These are phyloP conservation scores for Nomada lathburiana DNA, from an alignment of 2,888 invertebrate genomes.

Conservation along the genomic window DNA sequence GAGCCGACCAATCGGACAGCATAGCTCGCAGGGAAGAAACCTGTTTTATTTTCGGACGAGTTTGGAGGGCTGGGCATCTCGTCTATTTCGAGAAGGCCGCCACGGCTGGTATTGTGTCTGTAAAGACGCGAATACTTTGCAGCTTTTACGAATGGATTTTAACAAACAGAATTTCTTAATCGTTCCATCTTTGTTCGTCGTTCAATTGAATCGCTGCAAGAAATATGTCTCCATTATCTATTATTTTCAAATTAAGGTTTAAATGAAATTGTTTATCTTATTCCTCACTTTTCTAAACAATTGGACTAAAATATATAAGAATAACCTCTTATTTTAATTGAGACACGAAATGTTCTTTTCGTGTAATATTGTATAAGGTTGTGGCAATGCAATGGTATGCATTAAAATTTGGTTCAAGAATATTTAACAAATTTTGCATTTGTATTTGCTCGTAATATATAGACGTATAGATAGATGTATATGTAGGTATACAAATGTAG, in stretches of 20 bases:
- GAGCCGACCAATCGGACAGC: slow-evolving; percentile 68
- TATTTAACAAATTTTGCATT: not conserved
- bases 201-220: not conserved
- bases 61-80: slow-evolving; percentile 77
- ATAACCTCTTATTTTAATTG: too few relatives aligned
- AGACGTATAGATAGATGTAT: not conserved
- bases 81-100: slow-evolving; percentile 82
- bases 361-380: too few relatives aligned
- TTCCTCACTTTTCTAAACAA: too few relatives aligned
- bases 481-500: slow-evolving; percentile 24
- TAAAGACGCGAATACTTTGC: slow-evolving; percentile 69
- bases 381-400: too few relatives aligned
- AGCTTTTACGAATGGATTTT: slow-evolving; percentile 66
- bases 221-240: not conserved
- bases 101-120: slow-evolving; percentile 76
- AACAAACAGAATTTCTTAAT: slow-evolving; percentile 36
- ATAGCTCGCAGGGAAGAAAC: slow-evolving; percentile 75
- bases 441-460: not conserved
- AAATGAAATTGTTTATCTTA: too few relatives aligned
- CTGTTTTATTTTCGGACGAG: slow-evolving; percentile 81
- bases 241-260: too few relatives aligned
- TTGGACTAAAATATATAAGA: too few relatives aligned
- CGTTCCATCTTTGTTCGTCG: not conserved
- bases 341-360: too few relatives aligned
- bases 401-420: not conserved